Evolutionary conservation across 2,888 invertebrate genomes (phyloP).

Genomic region (Dysmachus trigonus): DNA sequence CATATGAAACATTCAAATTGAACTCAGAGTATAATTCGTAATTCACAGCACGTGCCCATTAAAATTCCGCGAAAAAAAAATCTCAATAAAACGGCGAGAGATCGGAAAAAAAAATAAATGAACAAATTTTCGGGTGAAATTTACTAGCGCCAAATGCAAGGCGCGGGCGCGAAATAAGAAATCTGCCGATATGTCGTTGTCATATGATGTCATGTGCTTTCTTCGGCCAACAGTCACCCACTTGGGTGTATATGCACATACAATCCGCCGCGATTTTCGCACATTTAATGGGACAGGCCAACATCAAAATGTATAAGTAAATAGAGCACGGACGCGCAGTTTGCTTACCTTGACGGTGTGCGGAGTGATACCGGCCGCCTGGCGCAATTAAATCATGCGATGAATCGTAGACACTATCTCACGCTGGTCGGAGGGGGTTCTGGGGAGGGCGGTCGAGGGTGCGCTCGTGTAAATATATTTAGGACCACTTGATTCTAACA

Average conservation of each 20-base stretch:
- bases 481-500: neutral
- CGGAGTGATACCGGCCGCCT: neutral
- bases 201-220: neutral
- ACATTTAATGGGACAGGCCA: neutral
- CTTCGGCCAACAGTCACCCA: neutral
- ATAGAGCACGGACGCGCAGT: neutral
- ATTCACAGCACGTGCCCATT: neutral
- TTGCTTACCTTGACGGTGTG: neutral
- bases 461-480: slow-evolving; percentile 12
- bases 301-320: neutral
- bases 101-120: neutral
- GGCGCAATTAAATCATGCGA: neutral
- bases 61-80: neutral
- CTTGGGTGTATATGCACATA: neutral
- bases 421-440: neutral
- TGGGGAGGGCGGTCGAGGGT: neutral
- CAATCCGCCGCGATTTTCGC: neutral
- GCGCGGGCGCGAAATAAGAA: neutral
- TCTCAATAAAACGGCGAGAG: neutral
- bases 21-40: neutral
- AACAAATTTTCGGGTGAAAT: neutral
- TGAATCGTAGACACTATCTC: neutral
- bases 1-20: neutral
- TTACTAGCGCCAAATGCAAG: neutral
- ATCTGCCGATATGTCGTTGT: neutral